These are phyloP conservation scores for Opisthocomus hoazin DNA, from an alignment of 2,113 vertebrate species.

Conservation along the genomic window DNA sequence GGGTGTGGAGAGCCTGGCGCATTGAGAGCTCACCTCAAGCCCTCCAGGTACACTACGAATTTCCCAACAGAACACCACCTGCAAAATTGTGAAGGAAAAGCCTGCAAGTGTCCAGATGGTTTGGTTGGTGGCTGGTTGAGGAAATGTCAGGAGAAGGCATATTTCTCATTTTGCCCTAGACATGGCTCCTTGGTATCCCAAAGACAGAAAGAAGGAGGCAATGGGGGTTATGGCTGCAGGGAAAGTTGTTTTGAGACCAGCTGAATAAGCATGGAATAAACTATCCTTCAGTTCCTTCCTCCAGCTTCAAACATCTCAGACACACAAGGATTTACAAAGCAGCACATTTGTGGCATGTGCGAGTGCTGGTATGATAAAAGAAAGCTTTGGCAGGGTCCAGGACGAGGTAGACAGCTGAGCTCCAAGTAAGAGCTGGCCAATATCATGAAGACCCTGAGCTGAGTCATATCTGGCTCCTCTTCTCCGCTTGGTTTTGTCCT, in stretches of 20 bases:
- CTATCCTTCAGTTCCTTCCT: background rate
- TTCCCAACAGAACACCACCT: background rate
- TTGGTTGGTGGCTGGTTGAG: background rate
- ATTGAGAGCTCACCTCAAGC: background rate
- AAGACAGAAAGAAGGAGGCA: background rate
- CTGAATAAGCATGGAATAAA: background rate
- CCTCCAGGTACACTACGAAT: background rate
- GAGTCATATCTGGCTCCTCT: background rate
- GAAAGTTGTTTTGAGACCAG: background rate
- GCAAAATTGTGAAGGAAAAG: background rate
- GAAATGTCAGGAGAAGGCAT: background rate
- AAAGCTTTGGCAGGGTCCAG: background rate
- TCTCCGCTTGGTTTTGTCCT: background rate
- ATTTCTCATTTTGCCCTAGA: background rate
- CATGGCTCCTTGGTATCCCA: background rate
- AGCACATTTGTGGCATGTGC: background rate
- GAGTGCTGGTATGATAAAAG: background rate
- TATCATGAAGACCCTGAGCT: background rate
- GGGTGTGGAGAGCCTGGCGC: background rate
- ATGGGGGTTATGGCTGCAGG: background rate
- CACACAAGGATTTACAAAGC: background rate
- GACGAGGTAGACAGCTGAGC: background rate
- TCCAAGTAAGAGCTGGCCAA: background rate
- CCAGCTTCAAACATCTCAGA: background rate
- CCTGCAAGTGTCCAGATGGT: background rate